A percentile compares a stretch with the other conserved stretches of the same genome.
Evolutionary conservation across 2,797 vertebrate genomes (phyloP).

Genomic region (Synaphobranchus kaupii): DNA sequence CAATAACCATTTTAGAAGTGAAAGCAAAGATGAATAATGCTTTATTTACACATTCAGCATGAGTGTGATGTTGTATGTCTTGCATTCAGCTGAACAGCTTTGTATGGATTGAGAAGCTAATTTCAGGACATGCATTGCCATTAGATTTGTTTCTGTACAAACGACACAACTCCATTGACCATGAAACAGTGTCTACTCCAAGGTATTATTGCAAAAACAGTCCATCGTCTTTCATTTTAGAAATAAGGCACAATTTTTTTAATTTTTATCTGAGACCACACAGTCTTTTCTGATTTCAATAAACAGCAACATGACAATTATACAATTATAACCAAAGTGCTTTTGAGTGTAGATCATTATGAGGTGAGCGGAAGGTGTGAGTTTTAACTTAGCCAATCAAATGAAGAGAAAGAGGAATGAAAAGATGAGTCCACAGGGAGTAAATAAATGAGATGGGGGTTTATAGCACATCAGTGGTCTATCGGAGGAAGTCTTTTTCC

Average conservation of each 20-base stretch:
- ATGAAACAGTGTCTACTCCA: not conserved
- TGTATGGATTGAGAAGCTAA: constrained; percentile 15
- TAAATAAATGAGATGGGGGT: not conserved
- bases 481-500: constrained; percentile 42
- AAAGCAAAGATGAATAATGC: constrained; percentile 46
- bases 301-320: not conserved
- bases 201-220: not conserved
- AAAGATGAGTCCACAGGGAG: not conserved
- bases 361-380: too few species aligned
- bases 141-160: not conserved
- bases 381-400: not conserved
- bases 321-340: not conserved
- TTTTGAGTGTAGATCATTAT: not conserved
- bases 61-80: constrained; percentile 13
- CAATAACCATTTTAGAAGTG: constrained; percentile 45
- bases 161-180: constrained; percentile 20
- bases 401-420: not conserved
- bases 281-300: not conserved
- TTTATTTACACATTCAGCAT: constrained; percentile 40
- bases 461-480: constrained; percentile 29
- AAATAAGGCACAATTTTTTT: not conserved
- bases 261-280: not conserved
- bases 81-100: constrained; percentile 32
- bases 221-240: not conserved
- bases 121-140: not conserved